Conservation (phyloP, 2,113 vertebrate genomes). For the Neogobius melanostomus region DNA sequence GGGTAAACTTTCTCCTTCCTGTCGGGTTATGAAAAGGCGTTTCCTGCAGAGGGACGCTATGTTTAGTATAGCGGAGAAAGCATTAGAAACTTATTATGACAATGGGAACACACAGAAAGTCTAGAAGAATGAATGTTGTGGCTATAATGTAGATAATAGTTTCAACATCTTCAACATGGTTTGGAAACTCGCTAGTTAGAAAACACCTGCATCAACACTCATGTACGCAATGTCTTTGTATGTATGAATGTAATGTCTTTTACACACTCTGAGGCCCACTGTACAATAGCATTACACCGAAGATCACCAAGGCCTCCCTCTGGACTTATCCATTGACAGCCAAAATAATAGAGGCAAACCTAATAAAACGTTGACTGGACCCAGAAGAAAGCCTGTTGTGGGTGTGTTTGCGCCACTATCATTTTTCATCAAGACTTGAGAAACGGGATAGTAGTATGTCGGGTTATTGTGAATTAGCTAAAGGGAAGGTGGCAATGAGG, state of each 20-base stretch:
- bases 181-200: too few species aligned
- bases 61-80: conserved; percentile 16
- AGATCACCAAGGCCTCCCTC: conserved; percentile 6
- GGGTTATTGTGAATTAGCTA: conserved; percentile 58
- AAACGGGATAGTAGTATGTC: conserved; percentile 58
- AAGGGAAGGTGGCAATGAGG: conserved; percentile 16
- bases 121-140: too few species aligned
- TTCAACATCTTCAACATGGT: too few species aligned
- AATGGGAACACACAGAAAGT: too few species aligned
- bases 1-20: conserved; percentile 54
- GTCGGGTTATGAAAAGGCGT: conserved; percentile 59
- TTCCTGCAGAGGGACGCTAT: conserved; percentile 60
- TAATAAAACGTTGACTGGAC: conserved; percentile 67
- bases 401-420: conserved; percentile 51
- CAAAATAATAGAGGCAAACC: conserved; percentile 31
- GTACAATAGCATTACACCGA: conserved; percentile 11
- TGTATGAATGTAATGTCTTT: too few species aligned
- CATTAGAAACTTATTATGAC: conserved; percentile 14
- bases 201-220: too few species aligned
- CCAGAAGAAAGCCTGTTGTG: conserved; percentile 50
- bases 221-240: too few species aligned
- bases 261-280: too few species aligned
- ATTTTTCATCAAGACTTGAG: conserved; percentile 58
- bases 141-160: too few species aligned
- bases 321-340: conserved; percentile 33